A percentile compares a stretch with the other conserved stretches of the same genome.
phyloP scores from a whole-genome alignment of 2,797 vertebrate genomes.

The Lepus oiostolus region DNA sequence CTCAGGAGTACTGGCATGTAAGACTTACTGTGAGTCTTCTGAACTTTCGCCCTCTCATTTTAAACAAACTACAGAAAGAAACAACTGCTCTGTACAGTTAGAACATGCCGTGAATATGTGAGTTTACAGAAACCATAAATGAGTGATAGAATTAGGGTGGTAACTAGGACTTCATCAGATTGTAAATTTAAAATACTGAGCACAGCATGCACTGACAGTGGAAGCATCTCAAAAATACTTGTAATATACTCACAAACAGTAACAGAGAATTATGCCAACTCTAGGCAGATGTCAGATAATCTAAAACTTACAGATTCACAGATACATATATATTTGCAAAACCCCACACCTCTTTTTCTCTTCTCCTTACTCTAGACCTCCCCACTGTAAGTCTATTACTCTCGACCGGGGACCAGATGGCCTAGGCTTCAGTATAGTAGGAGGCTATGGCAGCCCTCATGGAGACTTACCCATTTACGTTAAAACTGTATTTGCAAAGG shows the following conservation, averaged over 20 bases:
- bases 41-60: neutral
- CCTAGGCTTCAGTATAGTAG: constrained; percentile 99
- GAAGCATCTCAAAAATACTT: neutral
- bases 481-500: constrained; percentile 98
- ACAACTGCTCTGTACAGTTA: neutral
- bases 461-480: constrained; percentile 99
- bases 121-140: constrained; percentile 58
- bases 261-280: neutral
- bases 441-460: constrained; percentile 97
- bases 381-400: constrained; percentile 96
- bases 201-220: neutral
- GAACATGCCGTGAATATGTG: constrained; percentile 40
- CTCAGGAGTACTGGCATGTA: neutral
- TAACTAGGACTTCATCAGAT: constrained; percentile 55
- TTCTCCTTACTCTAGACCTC: constrained; percentile 90
- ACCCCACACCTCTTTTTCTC: neutral
- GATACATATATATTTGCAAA: neutral
- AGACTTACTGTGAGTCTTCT: neutral
- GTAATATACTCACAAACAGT: neutral
- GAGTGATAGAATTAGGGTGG: neutral
- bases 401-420: constrained; percentile 97
- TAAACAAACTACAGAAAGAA: constrained; percentile 25
- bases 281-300: neutral
- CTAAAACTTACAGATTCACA: neutral
- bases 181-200: constrained; percentile 42